Percentiles rank a stretch among this genome's conserved stretches.
Conservation (phyloP, 2,888 invertebrate genomes). For the Rhagonycha lutea region DNA sequence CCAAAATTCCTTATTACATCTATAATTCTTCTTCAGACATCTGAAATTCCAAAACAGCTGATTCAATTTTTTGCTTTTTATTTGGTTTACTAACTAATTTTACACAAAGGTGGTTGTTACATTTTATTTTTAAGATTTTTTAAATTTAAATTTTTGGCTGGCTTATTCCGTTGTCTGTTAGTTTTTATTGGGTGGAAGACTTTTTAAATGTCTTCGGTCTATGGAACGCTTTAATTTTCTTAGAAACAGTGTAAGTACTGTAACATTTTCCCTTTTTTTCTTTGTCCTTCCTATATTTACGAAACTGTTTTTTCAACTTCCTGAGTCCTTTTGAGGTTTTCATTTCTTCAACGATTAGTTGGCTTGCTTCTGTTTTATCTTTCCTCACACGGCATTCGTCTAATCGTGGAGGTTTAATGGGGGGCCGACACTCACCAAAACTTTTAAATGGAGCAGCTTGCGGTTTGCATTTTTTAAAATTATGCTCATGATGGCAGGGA, state of each 20-base stretch:
- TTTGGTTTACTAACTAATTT: neutral
- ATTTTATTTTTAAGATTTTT: neutral
- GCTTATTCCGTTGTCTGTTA: neutral
- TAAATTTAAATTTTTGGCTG: neutral
- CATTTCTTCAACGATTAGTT: neutral
- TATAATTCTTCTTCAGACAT: neutral
- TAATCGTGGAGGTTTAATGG: conserved; percentile 23
- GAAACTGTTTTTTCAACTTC: neutral
- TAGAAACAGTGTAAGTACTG: neutral
- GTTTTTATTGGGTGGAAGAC: neutral
- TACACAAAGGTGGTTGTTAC: neutral
- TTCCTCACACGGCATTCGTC: conserved; percentile 19
- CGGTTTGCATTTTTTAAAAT: conserved; percentile 17
- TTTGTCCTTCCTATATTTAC: neutral
- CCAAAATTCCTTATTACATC: no score
- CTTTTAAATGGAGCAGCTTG: conserved; percentile 29
- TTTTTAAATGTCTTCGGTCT: neutral
- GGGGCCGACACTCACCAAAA: conserved; percentile 30
- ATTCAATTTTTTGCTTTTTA: neutral
- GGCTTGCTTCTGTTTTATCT: neutral
- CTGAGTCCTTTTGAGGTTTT: neutral
- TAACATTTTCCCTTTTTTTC: neutral
- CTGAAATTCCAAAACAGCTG: neutral
- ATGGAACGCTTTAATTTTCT: neutral
- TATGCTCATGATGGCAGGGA: conserved; percentile 3